These are phyloP conservation scores for Potamilus streckersoni DNA, from an alignment of 1,140 invertebrate genomes.

Conservation along the genomic window DNA sequence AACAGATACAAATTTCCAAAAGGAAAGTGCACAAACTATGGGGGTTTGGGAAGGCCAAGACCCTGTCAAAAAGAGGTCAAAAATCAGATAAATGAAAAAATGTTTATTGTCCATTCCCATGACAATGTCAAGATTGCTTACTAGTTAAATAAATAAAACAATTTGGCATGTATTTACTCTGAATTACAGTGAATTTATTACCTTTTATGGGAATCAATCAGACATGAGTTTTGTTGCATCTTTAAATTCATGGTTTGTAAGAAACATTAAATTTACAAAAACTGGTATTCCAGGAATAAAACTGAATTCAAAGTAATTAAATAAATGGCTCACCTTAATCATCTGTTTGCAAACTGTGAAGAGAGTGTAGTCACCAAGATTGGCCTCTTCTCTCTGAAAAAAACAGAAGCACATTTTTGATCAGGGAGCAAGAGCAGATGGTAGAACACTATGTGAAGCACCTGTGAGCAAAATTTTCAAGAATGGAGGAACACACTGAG, in stretches of 20 bases:
- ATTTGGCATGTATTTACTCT: neutral
- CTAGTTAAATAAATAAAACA: neutral
- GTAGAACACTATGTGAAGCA: neutral
- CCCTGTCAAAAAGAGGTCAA: neutral
- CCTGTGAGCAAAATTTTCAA: too few species aligned
- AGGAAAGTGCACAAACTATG: too few species aligned
- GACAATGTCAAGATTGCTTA: too few species aligned
- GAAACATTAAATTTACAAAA: too few species aligned
- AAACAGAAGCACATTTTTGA: slow-evolving; percentile 19
- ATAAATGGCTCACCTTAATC: slow-evolving; percentile 73
- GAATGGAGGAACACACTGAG: too few species aligned
- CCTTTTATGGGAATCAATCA: too few species aligned
- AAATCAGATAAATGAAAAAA: slow-evolving; percentile 1
- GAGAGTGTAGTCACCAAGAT: slow-evolving; percentile 88
- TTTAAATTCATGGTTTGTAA: too few species aligned
- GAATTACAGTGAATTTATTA: neutral
- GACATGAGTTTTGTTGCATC: neutral
- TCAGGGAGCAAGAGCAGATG: neutral
- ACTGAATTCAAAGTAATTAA: neutral
- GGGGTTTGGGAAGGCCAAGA: too few species aligned
- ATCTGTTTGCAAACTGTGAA: slow-evolving; percentile 86
- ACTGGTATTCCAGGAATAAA: neutral
- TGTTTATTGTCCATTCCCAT: neutral
- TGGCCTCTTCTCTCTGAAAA: slow-evolving; percentile 83
- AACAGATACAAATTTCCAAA: too few species aligned